These are phyloP conservation scores for Dallia pectoralis DNA, from an alignment of 2,797 vertebrate genomes.

Conservation along the genomic window DNA sequence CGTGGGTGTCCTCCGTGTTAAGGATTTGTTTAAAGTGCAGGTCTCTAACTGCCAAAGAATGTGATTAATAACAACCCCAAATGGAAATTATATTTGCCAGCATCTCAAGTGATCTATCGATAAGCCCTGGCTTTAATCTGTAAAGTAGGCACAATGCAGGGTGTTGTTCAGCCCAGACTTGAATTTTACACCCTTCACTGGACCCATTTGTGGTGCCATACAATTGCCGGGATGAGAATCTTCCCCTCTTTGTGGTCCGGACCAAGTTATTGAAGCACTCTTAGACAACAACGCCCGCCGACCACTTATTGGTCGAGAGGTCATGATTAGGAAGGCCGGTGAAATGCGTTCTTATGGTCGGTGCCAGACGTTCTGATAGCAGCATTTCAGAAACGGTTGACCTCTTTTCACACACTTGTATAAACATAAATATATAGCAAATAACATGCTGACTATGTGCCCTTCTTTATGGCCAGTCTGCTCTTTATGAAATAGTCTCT, in stretches of 20 bases:
- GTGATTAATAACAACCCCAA: conserved; percentile 36
- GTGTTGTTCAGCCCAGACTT: conserved; percentile 16
- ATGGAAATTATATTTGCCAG: conserved; percentile 29
- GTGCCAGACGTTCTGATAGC: too few species aligned
- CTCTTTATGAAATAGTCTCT: too few species aligned
- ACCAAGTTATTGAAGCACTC: not conserved
- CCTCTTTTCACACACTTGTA: too few species aligned
- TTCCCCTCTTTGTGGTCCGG: conserved; percentile 11
- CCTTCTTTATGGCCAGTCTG: not conserved
- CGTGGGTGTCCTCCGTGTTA: not conserved
- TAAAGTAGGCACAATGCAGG: conserved; percentile 31
- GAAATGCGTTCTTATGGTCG: too few species aligned
- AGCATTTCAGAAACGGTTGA: too few species aligned
- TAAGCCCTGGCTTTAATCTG: conserved; percentile 34
- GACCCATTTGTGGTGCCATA: conserved; percentile 14
- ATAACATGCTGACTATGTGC: not conserved
- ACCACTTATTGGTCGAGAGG: not conserved
- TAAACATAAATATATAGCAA: too few species aligned
- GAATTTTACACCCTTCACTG: conserved; percentile 33
- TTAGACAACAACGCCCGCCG: not conserved
- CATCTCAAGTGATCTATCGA: conserved; percentile 40
- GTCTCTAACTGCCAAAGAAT: conserved; percentile 23
- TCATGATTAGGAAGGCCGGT: too few species aligned
- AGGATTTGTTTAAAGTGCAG: conserved; percentile 15
- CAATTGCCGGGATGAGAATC: conserved; percentile 29